Percentiles rank a stretch among this genome's conserved stretches.
Evolutionary conservation across 2,888 invertebrate species (phyloP).

Genomic region (Drosophila recens): DNA sequence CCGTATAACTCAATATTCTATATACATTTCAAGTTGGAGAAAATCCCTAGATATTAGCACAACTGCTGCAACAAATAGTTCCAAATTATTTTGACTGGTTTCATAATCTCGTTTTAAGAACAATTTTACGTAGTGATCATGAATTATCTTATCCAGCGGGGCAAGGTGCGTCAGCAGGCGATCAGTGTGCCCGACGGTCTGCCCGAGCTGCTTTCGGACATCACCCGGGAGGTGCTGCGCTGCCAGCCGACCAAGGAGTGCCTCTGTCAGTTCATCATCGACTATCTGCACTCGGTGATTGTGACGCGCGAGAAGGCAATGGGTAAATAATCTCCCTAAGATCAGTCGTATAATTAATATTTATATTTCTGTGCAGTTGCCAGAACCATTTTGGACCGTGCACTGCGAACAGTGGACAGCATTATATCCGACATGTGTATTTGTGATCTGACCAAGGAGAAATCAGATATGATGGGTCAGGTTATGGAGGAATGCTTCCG

Average conservation of each 20-base stretch:
- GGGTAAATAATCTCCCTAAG: conserved; percentile 56
- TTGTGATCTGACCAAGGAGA: conserved; percentile 77
- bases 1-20: background rate
- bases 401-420: conserved; percentile 80
- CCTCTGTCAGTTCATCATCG: conserved; percentile 89
- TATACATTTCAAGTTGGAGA: background rate
- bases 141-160: conserved; percentile 82
- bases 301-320: conserved; percentile 87
- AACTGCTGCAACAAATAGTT: conserved; percentile 25
- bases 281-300: conserved; percentile 89
- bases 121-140: conserved; percentile 48
- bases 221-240: conserved; percentile 90
- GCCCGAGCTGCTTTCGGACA: conserved; percentile 90
- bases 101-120: conserved; percentile 7
- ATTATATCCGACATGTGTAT: conserved; percentile 79
- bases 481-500: conserved; percentile 82
- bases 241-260: conserved; percentile 87
- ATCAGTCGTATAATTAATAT: background rate
- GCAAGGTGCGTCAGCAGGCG: conserved; percentile 77
- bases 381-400: conserved; percentile 74
- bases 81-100: conserved; percentile 44
- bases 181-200: conserved; percentile 88
- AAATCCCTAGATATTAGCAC: conserved; percentile 28
- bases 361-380: conserved; percentile 60
- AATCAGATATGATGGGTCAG: conserved; percentile 72